Evolutionary conservation across 1,140 invertebrate species (phyloP).

Genomic region (Oedothorax gibbosus): DNA sequence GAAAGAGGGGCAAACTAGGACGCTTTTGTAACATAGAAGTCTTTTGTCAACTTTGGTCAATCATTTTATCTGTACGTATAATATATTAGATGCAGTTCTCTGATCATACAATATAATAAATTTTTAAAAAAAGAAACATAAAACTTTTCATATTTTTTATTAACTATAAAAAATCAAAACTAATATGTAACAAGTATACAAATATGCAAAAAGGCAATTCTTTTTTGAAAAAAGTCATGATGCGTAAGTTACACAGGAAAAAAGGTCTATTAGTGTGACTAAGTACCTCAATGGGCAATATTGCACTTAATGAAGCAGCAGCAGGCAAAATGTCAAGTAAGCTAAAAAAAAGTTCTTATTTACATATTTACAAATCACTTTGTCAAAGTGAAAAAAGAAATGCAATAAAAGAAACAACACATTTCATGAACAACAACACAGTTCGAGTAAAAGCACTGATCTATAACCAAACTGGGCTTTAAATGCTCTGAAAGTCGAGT

Average conservation of each 20-base stretch:
- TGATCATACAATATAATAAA: background rate
- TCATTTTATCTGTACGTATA: too few species aligned
- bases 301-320: slow-evolving; percentile 53
- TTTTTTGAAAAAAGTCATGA: slow-evolving; percentile 48
- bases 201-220: slow-evolving; percentile 53
- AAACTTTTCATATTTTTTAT: slow-evolving; percentile 43
- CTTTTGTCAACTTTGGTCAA: too few species aligned
- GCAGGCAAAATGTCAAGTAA: slow-evolving; percentile 58
- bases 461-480: too few species aligned
- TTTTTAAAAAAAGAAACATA: background rate
- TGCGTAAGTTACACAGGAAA: slow-evolving; percentile 23
- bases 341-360: slow-evolving; percentile 49
- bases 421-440: slow-evolving; percentile 1
- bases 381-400: slow-evolving; percentile 32
- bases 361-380: slow-evolving; percentile 55
- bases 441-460: too few species aligned
- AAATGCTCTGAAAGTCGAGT: too few species aligned
- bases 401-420: slow-evolving; percentile 20
- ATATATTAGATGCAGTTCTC: too few species aligned
- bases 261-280: slow-evolving; percentile 51
- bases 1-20: too few species aligned
- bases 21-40: too few species aligned
- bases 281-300: slow-evolving; percentile 54
- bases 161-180: slow-evolving; percentile 61
- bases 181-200: slow-evolving; percentile 61